Percentiles rank a stretch among this genome's conserved stretches.
Conservation (phyloP, 2,113 vertebrate genomes). For the Cygnus atratus region DNA sequence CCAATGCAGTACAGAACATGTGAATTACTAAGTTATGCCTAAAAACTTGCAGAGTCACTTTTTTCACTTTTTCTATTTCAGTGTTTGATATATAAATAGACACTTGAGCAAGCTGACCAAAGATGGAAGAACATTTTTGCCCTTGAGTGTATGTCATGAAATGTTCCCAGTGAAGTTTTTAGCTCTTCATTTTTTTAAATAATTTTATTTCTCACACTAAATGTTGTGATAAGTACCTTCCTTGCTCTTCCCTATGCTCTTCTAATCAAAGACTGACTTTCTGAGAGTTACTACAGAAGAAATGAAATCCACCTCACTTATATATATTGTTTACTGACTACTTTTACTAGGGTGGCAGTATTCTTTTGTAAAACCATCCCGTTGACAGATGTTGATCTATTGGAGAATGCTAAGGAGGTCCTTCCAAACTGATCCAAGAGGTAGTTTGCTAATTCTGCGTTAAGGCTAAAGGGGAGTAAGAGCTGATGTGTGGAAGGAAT, state of each 20-base stretch:
- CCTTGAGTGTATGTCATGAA: neutral
- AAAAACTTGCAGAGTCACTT: neutral
- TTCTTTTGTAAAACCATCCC: neutral
- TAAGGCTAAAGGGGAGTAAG: neutral
- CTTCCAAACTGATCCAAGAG: neutral
- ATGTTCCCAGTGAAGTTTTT: neutral
- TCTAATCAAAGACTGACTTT: neutral
- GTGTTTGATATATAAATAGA: neutral
- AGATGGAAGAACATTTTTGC: neutral
- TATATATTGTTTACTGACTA: neutral
- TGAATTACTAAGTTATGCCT: neutral
- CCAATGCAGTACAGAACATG: neutral
- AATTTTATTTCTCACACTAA: neutral
- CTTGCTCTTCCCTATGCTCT: neutral
- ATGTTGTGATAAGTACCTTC: neutral
- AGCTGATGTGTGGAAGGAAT: neutral
- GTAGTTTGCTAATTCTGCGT: neutral
- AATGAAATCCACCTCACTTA: neutral
- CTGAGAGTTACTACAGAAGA: neutral
- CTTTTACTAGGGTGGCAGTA: neutral
- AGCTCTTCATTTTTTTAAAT: neutral
- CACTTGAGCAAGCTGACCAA: neutral
- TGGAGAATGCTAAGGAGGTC: neutral
- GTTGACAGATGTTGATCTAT: neutral
- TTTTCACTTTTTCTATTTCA: neutral